Evolutionary conservation across 2,888 invertebrate genomes (phyloP).

Genomic region (Zele albiditarsus): DNA sequence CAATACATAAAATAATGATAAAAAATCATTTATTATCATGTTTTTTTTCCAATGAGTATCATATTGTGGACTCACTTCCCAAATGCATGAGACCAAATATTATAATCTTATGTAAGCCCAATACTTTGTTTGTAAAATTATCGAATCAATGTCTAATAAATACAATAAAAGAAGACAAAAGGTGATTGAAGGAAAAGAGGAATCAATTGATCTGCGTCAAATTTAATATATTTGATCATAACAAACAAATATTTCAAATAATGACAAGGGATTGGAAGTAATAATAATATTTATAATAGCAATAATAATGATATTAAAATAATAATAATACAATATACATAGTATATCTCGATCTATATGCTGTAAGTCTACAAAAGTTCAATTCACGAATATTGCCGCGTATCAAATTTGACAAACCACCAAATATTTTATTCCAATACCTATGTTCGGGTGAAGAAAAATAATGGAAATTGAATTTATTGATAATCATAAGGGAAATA

Average conservation of each 20-base stretch:
- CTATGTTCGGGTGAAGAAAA: slow-evolving; percentile 5
- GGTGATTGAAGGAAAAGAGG: neutral
- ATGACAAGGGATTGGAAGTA: neutral
- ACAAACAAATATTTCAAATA: neutral
- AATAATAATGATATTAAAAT: slow-evolving; percentile 5
- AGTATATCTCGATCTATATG: neutral
- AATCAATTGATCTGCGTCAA: neutral
- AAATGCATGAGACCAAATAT: neutral
- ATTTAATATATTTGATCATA: neutral
- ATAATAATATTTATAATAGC: neutral
- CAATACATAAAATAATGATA: neutral
- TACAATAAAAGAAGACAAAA: neutral
- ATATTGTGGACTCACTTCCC: neutral
- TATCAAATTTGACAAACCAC: neutral
- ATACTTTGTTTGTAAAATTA: neutral
- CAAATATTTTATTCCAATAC: slow-evolving; percentile 10
- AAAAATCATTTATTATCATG: neutral
- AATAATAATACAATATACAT: slow-evolving; percentile 14
- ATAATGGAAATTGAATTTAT: slow-evolving; percentile 7
- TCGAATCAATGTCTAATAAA: neutral
- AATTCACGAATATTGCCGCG: neutral
- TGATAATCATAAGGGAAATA: slow-evolving; percentile 10
- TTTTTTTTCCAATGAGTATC: neutral
- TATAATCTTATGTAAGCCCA: neutral
- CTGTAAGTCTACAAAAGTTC: slow-evolving; percentile 3